Percentiles rank a stretch among this genome's conserved stretches.
Conservation (phyloP, 2,797 vertebrate species). For the Tokudaia tokunoshimensis region DNA sequence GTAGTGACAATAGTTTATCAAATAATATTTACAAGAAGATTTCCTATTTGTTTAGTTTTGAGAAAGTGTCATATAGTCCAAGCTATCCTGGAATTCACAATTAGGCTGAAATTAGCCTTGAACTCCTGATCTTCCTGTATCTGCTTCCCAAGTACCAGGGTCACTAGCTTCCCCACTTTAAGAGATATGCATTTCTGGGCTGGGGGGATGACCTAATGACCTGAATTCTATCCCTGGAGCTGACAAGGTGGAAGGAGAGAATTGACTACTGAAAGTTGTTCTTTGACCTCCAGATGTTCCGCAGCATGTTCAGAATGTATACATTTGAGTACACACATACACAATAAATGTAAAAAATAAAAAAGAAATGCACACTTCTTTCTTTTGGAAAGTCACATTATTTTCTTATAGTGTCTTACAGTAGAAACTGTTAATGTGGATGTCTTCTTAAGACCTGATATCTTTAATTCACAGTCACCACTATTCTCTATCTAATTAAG, state of each 20-base stretch:
- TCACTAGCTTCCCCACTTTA: not conserved
- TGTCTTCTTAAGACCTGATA: not conserved
- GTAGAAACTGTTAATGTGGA: not conserved
- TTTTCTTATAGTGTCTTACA: not conserved
- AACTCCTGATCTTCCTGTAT: not conserved
- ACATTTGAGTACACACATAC: not conserved
- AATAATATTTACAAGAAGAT: conserved; percentile 57
- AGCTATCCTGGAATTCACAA: not conserved
- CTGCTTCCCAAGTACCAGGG: not conserved
- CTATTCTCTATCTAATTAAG: not conserved
- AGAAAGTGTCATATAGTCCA: not conserved
- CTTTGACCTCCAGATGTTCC: not conserved
- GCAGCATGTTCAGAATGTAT: not conserved
- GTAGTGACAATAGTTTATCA: not conserved
- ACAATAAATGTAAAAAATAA: not conserved
- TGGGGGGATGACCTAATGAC: not conserved
- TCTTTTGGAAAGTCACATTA: conserved; percentile 52
- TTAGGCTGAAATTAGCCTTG: not conserved
- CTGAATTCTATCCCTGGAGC: not conserved
- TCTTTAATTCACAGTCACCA: not conserved
- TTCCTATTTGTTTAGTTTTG: not conserved
- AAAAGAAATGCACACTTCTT: not conserved
- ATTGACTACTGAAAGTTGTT: not conserved
- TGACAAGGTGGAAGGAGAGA: not conserved
- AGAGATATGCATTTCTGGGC: conserved; percentile 34